Evolutionary conservation across 2,888 invertebrate species (phyloP).

Genomic region (Panorpa germanica): DNA sequence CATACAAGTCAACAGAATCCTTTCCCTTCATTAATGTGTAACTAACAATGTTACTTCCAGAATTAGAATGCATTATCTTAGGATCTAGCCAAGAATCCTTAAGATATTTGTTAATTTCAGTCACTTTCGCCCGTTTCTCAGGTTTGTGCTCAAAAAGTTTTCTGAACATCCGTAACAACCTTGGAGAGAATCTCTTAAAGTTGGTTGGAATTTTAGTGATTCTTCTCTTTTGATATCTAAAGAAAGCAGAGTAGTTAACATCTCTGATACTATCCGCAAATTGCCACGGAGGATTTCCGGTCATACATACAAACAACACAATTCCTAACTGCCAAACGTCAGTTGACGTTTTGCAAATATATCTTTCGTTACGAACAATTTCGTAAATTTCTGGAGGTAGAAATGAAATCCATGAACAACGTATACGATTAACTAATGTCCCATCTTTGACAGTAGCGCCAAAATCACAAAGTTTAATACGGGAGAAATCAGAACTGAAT

Average conservation of each 20-base stretch:
- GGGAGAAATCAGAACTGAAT: conserved; percentile 42
- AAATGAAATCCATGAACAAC: conserved; percentile 35
- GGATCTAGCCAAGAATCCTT: conserved; percentile 37
- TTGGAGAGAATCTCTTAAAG: conserved; percentile 43
- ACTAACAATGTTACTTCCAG: conserved; percentile 23
- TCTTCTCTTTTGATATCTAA: conserved; percentile 43
- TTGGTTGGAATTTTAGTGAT: conserved; percentile 36
- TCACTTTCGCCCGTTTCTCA: conserved; percentile 38
- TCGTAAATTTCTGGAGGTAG: conserved; percentile 40
- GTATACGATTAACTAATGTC: conserved; percentile 31
- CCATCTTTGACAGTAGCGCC: conserved; percentile 44
- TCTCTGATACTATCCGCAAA: conserved; percentile 55
- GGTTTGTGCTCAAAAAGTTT: conserved; percentile 48
- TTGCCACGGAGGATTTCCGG: conserved; percentile 52
- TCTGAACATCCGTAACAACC: conserved; percentile 47
- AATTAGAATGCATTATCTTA: conserved; percentile 29
- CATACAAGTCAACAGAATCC: conserved; percentile 30
- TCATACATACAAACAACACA: conserved; percentile 43
- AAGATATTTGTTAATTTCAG: conserved; percentile 36
- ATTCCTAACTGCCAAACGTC: conserved; percentile 68
- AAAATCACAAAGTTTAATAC: conserved; percentile 57
- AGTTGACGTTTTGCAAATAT: conserved; percentile 41
- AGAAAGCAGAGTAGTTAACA: conserved; percentile 40
- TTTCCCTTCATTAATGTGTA: conserved; percentile 21
- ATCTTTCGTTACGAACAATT: conserved; percentile 37